Percentiles rank a stretch among this genome's conserved stretches.
phyloP scores from a whole-genome alignment of 2,113 vertebrate species.

The Rhegmatorhina hoffmannsi region DNA sequence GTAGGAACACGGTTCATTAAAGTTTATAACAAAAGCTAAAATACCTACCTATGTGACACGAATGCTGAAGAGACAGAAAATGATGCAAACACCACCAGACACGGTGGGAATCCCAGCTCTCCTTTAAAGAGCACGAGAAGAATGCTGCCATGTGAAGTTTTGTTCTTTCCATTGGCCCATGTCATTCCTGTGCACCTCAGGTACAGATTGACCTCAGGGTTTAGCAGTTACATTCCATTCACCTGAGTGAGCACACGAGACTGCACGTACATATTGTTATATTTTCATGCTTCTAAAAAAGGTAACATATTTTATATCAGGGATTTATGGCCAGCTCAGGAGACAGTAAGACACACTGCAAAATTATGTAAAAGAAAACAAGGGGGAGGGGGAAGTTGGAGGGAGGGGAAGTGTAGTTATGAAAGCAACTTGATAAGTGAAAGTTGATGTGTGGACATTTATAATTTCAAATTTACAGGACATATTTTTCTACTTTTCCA shows the following conservation, averaged over 20 bases:
- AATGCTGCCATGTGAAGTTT: not conserved
- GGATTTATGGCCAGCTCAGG: not conserved
- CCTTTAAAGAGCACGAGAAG: not conserved
- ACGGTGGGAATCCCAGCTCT: not conserved
- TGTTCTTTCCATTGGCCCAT: not conserved
- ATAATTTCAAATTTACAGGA: not conserved
- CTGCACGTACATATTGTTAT: not conserved
- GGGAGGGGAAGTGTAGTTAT: not conserved
- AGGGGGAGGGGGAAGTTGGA: too few species aligned
- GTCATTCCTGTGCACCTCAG: accelerated
- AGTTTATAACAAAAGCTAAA: not conserved
- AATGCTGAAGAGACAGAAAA: conserved; percentile 26
- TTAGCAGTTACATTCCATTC: not conserved
- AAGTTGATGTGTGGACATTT: not conserved
- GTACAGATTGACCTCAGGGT: not conserved
- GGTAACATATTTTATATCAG: not conserved
- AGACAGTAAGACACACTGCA: not conserved
- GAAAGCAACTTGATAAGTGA: not conserved
- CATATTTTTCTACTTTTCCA: not conserved
- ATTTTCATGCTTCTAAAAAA: not conserved
- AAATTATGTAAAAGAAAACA: not conserved
- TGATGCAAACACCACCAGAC: not conserved
- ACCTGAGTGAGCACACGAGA: not conserved
- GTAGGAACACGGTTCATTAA: not conserved
- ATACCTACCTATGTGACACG: not conserved